These are phyloP conservation scores for Andrena fulva DNA, from an alignment of 2,888 invertebrate species.

Conservation along the genomic window DNA sequence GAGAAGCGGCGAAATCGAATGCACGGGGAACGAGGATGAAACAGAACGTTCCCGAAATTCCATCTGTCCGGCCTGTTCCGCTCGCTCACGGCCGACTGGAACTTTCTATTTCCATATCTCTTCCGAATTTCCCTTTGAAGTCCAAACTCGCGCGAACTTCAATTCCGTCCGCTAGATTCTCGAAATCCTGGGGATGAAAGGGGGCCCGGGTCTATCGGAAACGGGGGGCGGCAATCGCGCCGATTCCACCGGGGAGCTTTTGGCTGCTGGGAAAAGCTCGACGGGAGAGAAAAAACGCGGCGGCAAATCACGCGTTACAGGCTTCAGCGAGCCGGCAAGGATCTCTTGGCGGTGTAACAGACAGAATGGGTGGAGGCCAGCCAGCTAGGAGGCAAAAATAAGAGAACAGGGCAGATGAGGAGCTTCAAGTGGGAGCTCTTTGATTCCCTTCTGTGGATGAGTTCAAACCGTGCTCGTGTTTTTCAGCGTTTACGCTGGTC, in stretches of 20 bases:
- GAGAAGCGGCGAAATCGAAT: constrained; percentile 22
- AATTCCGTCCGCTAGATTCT: constrained; percentile 7
- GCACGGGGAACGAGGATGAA: constrained; percentile 3
- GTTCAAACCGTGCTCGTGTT: constrained; percentile 20
- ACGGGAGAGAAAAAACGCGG: constrained; percentile 5
- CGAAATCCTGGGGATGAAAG: not conserved
- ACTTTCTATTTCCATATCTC: constrained; percentile 49
- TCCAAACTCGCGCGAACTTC: constrained; percentile 16
- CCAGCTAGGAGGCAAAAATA: constrained; percentile 31
- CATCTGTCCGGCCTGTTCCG: constrained; percentile 32
- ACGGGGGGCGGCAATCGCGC: not conserved
- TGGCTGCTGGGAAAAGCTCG: not conserved
- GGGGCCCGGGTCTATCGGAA: not conserved
- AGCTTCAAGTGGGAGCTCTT: constrained; percentile 29
- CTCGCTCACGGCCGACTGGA: constrained; percentile 5
- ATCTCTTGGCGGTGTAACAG: constrained; percentile 42
- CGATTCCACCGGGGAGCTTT: not conserved
- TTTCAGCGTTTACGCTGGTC: constrained; percentile 46
- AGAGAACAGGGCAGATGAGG: constrained; percentile 22
- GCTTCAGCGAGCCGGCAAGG: constrained; percentile 42
- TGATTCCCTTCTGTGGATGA: constrained; percentile 27
- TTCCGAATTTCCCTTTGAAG: constrained; percentile 47
- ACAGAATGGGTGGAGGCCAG: constrained; percentile 13
- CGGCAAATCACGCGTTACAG: constrained; percentile 63
- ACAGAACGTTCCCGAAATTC: constrained; percentile 44